A percentile compares a stretch with the other conserved stretches of the same genome.
phyloP scores from a whole-genome alignment of 2,888 invertebrate species.

The Lutraria lutraria region DNA sequence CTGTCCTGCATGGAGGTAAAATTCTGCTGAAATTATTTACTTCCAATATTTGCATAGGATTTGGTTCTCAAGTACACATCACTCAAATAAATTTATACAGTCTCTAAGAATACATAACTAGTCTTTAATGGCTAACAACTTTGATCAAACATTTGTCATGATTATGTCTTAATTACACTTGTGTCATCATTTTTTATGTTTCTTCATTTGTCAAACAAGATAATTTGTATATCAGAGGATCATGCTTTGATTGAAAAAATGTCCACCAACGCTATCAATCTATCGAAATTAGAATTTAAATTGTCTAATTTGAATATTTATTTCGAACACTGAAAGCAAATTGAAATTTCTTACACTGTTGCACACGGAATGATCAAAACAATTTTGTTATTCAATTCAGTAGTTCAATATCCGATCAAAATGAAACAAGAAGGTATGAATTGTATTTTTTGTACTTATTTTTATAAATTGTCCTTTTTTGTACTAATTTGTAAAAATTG shows the following conservation, averaged over 20 bases:
- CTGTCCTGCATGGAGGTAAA: background rate
- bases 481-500: background rate
- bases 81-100: background rate
- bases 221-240: background rate
- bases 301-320: background rate
- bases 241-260: background rate
- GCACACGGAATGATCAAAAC: background rate
- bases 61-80: background rate
- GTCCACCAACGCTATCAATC: background rate
- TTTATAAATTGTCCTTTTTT: background rate
- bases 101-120: background rate
- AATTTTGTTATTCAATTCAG: background rate
- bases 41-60: background rate
- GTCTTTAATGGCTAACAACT: background rate
- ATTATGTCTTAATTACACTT: background rate
- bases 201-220: background rate
- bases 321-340: background rate
- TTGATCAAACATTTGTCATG: background rate
- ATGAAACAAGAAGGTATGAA: background rate
- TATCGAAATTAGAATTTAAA: conserved; percentile 19
- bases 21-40: background rate
- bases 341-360: background rate
- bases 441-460: background rate
- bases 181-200: background rate
- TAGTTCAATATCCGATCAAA: background rate